phyloP scores from a whole-genome alignment of 2,888 invertebrate genomes.

The Phlogophora meticulosa region DNA sequence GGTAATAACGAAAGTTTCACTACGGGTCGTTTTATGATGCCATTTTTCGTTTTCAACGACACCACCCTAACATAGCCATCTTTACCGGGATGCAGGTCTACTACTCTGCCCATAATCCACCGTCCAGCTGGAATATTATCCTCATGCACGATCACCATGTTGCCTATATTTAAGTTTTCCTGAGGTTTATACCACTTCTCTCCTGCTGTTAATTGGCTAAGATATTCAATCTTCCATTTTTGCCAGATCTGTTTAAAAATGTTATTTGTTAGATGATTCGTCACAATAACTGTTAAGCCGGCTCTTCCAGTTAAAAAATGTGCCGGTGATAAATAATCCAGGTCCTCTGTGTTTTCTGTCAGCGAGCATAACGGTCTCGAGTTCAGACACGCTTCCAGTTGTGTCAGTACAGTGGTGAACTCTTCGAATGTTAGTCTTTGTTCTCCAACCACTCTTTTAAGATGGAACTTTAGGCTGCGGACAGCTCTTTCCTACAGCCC shows the following conservation, averaged over 20 bases:
- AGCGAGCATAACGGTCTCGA: conserved; percentile 6
- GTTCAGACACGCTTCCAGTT: conserved; percentile 20
- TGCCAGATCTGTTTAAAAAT: conserved; percentile 4
- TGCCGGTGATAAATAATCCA: conserved; percentile 4
- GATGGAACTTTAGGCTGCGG: conserved; percentile 7
- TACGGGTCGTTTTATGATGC: conserved; percentile 18
- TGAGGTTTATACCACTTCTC: conserved; percentile 2
- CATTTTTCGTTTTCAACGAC: conserved; percentile 19
- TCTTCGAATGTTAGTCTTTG: conserved; percentile 23
- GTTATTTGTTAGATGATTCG: conserved; percentile 1
- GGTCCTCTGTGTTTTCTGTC: conserved; percentile 9
- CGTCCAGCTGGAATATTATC: conserved; percentile 23
- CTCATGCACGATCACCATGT: conserved; percentile 21
- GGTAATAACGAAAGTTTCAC: too few relatives aligned
- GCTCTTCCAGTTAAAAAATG: conserved; percentile 7
- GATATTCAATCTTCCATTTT: conserved; percentile 13
- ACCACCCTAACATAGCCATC: conserved; percentile 11
- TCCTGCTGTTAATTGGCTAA: conserved; percentile 13
- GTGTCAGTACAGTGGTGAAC: conserved; percentile 10
- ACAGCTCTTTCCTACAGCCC: conserved; percentile 1
- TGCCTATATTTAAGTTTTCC: background rate
- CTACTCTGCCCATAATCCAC: conserved; percentile 15
- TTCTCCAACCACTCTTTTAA: conserved; percentile 24
- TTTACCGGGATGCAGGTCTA: conserved; percentile 2
- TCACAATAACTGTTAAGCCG: background rate